Percentiles rank a stretch among this genome's conserved stretches.
Evolutionary conservation across 2,113 vertebrate genomes (phyloP).

Genomic region (Thamnophis sirtalis): DNA sequence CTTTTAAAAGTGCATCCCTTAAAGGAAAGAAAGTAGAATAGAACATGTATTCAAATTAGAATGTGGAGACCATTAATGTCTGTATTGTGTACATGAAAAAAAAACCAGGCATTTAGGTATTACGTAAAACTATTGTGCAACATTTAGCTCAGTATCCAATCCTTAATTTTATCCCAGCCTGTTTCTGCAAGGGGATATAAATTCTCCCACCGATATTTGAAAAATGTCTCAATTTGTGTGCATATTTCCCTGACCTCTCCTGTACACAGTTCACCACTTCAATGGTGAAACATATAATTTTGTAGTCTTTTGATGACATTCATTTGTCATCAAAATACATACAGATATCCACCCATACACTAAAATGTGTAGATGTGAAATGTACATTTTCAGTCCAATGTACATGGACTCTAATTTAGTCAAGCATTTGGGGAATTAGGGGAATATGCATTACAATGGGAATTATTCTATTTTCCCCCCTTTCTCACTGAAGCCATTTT

Average conservation of each 20-base stretch:
- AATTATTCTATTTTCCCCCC: neutral
- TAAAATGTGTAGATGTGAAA: neutral
- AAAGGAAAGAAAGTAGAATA: neutral
- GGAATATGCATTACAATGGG: neutral
- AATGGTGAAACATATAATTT: neutral
- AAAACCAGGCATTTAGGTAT: slow-evolving; percentile 41
- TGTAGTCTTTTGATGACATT: neutral
- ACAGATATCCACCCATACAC: neutral
- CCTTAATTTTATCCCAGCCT: neutral
- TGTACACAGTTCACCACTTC: neutral
- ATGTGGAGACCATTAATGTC: slow-evolving; percentile 42
- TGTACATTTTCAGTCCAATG: neutral
- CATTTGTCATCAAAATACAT: neutral
- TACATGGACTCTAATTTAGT: neutral
- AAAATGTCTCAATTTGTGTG: neutral
- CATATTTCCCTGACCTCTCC: neutral
- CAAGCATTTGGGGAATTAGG: neutral
- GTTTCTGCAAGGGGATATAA: neutral
- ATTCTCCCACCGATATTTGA: neutral
- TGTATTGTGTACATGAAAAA: slow-evolving; percentile 20
- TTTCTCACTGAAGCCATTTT: neutral
- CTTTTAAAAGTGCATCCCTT: slow-evolving; percentile 23
- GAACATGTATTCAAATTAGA: slow-evolving; percentile 51
- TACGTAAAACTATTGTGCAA: neutral
- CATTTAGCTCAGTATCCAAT: neutral